Evolutionary conservation across 2,888 invertebrate species (phyloP).

Genomic region (Busseola fusca): DNA sequence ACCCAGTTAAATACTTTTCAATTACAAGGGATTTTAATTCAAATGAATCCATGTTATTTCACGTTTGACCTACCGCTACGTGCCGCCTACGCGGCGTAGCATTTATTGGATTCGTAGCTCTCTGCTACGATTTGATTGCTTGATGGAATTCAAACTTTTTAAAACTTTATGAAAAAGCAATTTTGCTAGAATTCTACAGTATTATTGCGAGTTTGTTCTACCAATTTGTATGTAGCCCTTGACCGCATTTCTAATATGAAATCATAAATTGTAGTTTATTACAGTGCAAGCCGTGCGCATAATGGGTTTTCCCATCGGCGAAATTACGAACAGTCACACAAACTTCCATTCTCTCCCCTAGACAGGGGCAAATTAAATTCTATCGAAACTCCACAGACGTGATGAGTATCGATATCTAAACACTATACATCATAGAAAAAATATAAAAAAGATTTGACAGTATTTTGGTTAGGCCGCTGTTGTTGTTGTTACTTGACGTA

Average conservation of each 20-base stretch:
- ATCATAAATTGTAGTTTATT: slow-evolving; percentile 3
- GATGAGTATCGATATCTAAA: background rate
- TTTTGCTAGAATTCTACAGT: slow-evolving; percentile 4
- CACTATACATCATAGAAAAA: background rate
- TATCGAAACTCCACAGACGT: too few relatives aligned
- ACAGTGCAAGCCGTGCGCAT: background rate
- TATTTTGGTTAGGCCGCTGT: background rate
- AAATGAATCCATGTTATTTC: slow-evolving; percentile 18
- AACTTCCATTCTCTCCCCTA: background rate
- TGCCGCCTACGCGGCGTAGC: slow-evolving; percentile 41
- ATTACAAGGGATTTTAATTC: slow-evolving; percentile 7
- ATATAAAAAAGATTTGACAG: background rate
- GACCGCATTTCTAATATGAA: background rate
- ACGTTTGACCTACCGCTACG: slow-evolving; percentile 30
- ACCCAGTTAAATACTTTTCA: slow-evolving; percentile 17
- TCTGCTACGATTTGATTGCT: slow-evolving; percentile 24
- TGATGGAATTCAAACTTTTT: slow-evolving; percentile 13
- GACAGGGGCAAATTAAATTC: background rate
- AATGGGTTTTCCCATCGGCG: background rate
- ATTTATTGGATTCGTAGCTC: slow-evolving; percentile 37
- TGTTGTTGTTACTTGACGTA: background rate
- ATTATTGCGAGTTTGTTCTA: background rate
- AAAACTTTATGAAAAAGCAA: slow-evolving; percentile 5
- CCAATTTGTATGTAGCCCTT: background rate
- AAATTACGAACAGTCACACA: background rate